These are phyloP conservation scores for Leptinotarsa texana DNA, from an alignment of 1,140 invertebrate genomes.

Conservation along the genomic window DNA sequence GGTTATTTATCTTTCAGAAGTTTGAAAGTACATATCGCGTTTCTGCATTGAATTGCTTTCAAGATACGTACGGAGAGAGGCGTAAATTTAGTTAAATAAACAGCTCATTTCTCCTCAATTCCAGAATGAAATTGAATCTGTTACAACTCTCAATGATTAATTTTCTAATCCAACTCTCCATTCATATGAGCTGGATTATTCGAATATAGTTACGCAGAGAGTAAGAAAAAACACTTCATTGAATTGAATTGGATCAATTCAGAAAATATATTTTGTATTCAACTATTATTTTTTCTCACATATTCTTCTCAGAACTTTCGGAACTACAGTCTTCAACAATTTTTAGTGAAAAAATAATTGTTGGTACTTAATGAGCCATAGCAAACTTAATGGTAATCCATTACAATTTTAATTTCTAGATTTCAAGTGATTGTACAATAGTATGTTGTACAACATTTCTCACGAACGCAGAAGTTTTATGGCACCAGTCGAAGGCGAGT, in stretches of 20 bases:
- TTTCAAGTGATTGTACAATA: too few relatives aligned
- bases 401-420: too few relatives aligned
- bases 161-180: background rate
- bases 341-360: too few relatives aligned
- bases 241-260: background rate
- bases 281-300: too few relatives aligned
- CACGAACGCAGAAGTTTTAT: too few relatives aligned
- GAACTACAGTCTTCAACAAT: too few relatives aligned
- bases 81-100: background rate
- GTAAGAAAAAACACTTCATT: background rate
- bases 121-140: background rate
- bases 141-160: background rate
- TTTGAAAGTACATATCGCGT: background rate
- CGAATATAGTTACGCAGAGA: background rate
- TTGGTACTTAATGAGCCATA: too few relatives aligned
- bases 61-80: background rate
- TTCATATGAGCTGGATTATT: background rate
- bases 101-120: background rate
- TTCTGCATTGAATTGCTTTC: background rate
- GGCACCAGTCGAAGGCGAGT: too few relatives aligned
- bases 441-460: too few relatives aligned
- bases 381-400: too few relatives aligned
- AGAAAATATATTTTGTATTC: background rate
- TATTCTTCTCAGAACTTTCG: too few relatives aligned
- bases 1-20: too few relatives aligned